Percentiles rank a stretch among this genome's conserved stretches.
These are phyloP conservation scores for Triplophysa yarkandensis DNA, from an alignment of 2,797 vertebrate genomes.

Conservation along the genomic window DNA sequence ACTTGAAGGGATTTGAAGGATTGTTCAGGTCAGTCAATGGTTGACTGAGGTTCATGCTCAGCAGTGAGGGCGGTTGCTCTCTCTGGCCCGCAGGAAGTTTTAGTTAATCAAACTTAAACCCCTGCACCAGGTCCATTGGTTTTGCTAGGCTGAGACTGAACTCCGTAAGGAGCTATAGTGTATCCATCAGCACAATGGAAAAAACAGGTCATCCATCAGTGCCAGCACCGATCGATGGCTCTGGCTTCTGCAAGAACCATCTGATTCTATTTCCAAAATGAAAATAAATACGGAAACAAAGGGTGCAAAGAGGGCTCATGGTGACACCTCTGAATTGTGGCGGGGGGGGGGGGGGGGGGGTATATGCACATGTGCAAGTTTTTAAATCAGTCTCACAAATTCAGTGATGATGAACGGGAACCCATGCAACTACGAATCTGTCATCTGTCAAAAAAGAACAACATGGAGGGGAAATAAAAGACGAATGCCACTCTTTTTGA, in stretches of 20 bases:
- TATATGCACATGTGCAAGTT: conserved; percentile 6
- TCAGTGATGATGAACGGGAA: conserved; percentile 5
- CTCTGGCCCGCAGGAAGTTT: conserved; percentile 54
- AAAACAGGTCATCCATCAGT: conserved; percentile 64
- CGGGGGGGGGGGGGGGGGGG: not conserved
- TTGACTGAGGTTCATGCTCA: conserved; percentile 41
- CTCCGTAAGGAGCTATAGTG: conserved; percentile 61
- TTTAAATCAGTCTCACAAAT: not conserved
- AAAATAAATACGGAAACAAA: conserved; percentile 62
- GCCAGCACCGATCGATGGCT: conserved; percentile 55
- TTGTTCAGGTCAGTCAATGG: conserved; percentile 47
- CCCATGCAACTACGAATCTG: conserved; percentile 8
- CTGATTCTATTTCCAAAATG: conserved; percentile 62
- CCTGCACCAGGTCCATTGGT: conserved; percentile 64
- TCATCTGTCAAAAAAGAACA: conserved; percentile 19
- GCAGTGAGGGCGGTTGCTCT: conserved; percentile 32
- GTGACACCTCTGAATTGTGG: conserved; percentile 25
- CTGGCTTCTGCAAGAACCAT: conserved; percentile 53
- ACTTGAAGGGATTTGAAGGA: conserved; percentile 33
- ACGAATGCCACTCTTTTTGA: conserved; percentile 11
- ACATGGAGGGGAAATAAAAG: conserved; percentile 19
- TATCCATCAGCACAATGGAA: conserved; percentile 61
- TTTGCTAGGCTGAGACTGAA: conserved; percentile 60
- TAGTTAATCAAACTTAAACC: conserved; percentile 73
- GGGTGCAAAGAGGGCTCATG: conserved; percentile 46